Evolutionary conservation across 2,888 invertebrate species (phyloP).

Genomic region (Onthophagus sagittarius): DNA sequence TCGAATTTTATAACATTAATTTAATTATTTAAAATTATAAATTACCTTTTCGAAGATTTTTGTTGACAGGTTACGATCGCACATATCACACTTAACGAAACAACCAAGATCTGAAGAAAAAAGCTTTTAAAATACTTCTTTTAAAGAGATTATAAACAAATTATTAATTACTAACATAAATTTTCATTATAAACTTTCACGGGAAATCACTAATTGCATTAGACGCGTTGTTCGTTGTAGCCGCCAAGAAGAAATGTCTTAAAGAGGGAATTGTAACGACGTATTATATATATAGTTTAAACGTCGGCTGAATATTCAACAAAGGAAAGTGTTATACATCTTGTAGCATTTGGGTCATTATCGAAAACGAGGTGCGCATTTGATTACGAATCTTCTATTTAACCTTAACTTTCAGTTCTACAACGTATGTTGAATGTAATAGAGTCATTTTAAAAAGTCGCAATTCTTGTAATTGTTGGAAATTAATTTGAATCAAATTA

Average conservation of each 20-base stretch:
- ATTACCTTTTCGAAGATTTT: not conserved
- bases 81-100: not conserved
- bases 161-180: conserved; percentile 1
- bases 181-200: conserved; percentile 3
- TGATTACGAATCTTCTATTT: conserved; percentile 7
- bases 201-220: not conserved
- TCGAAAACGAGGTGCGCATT: not conserved
- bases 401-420: conserved; percentile 6
- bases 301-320: conserved; percentile 3
- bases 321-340: conserved; percentile 4
- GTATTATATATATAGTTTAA: conserved; percentile 8
- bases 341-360: conserved; percentile 3
- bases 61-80: not conserved
- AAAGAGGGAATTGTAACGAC: not conserved
- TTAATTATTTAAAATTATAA: not conserved
- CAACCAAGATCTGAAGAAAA: not conserved
- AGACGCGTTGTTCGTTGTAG: not conserved
- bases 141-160: not conserved
- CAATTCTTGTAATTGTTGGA: too few species aligned
- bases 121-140: not conserved
- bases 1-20: not conserved
- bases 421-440: too few species aligned
- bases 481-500: too few species aligned
- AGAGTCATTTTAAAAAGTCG: too few species aligned
- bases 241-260: not conserved